Evolutionary conservation across 1,140 invertebrate genomes (phyloP), one percentile per base, ranked within the genome.

Genomic region (Halictus rubicundus): DNA sequence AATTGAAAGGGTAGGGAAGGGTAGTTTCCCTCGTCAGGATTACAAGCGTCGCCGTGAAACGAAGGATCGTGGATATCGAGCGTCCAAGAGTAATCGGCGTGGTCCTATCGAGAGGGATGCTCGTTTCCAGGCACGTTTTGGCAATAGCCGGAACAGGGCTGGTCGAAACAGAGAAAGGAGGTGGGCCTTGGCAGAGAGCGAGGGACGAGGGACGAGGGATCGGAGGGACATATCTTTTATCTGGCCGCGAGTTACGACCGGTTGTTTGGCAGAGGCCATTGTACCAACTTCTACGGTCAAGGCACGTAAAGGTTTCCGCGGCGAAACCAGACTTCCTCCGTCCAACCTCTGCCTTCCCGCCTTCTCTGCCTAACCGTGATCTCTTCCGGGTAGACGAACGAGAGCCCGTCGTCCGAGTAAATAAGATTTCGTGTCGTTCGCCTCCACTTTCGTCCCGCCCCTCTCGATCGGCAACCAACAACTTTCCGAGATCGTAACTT

Each of bases 191-290:
- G 46, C 39, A 37, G 39, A 64, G 46, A n/a, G n/a, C n/a, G n/a
- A n/a, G n/a, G n/a, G n/a, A 59, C 49, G n/a, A n/a, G 21, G 54
- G 54, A 23, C 19, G 46, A 64, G 23, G 9, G 12, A 32, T 46
- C 42, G 57, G 63, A 83, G 39, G 68, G 27, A n/a, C 54, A 57
- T 80, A 79, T 84, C 78, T 64, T 85, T 84, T 84, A 85, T 85
- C 83, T 84, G 76, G 82, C 80, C 72, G 68, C 83, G 78, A 85
- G 83, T 85, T 84, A 85, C 83, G 83, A 85, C 54, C 78, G 78
- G 83, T 80, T 85, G 83, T 84, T 85, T 84, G 82, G 83, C 82
- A 70, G 68, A 64, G 68, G 63, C 71, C 72, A 85, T 85, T 85
- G 82, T 84, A 76, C 32, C 68, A 78, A 61, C 27, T 80, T 80